Evolutionary conservation across 2,113 vertebrate genomes (phyloP), one percentile per base, ranked within the genome.

Genomic region (Muntiacus reevesi): DNA sequence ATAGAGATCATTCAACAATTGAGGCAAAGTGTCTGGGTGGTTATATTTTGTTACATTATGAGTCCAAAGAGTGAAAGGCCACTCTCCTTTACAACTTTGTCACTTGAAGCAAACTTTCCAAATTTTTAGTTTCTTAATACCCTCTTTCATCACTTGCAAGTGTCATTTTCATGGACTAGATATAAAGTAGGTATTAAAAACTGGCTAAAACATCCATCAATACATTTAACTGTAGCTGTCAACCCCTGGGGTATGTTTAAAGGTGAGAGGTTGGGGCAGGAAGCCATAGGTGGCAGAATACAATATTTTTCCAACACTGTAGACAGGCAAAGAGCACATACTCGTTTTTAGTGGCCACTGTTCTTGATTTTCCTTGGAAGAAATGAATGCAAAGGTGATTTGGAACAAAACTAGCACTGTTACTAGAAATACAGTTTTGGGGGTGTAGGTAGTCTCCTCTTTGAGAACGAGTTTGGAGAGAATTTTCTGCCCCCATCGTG

Each of bases 41-140:
- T 25, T 93, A 17, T 45, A 83, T 50, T 88, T 45, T 94, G 3
- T 85, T 76, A 43, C 19, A 6, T 79, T 55, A 30, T 50, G 25
- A 33, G 17, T 79, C 17, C 13, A 92, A 74, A 85, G n/a, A 47
- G 7, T 91, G 7, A 83, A 97, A 50, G 4, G 76, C 90, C n/a
- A 47, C 27, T 27, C 52, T 92, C 4, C 25, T 93, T 74, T 86
- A 30, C 25, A 94, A 54, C 3, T 71, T 33, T 55, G 12, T 59
- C 7, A 81, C 36, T 67, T 55, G 81, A 9, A 88, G 67, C 23
- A 92, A 90, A 67, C 3, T 86, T 90, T 54, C 11, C 57, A 8
- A 81, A 87, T 87, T 96, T 93, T 94, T 25, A 79, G 54, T 76
- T 92, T 64, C 43, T 90, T 84, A 85, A 55, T 95, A 74, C 57